A percentile compares a stretch with the other conserved stretches of the same genome.
Conservation (phyloP, 2,888 invertebrate species). For the Philereme transversata region DNA sequence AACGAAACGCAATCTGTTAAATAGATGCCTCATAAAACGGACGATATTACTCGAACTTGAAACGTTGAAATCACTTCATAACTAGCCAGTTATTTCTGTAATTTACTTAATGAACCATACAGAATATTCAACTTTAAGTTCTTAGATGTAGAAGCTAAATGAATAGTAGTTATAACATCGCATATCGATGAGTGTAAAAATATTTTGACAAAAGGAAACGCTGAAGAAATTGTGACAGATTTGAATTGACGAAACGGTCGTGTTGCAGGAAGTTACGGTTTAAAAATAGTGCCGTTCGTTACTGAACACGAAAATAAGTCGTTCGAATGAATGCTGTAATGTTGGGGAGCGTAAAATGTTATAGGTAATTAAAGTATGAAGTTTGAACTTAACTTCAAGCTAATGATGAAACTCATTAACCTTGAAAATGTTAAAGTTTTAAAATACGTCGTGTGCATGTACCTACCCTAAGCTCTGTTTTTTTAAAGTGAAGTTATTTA, state of each 20-base stretch:
- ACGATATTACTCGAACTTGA: slow-evolving; percentile 25
- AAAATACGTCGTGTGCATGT: too few relatives aligned
- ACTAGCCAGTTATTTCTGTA: slow-evolving; percentile 17
- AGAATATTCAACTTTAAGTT: slow-evolving; percentile 12
- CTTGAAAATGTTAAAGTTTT: slow-evolving; percentile 10
- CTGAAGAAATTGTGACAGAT: slow-evolving; percentile 49
- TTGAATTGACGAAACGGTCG: slow-evolving; percentile 53
- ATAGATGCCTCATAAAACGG: slow-evolving; percentile 26
- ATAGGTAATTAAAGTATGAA: slow-evolving; percentile 18
- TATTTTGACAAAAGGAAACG: slow-evolving; percentile 47
- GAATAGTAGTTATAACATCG: neutral
- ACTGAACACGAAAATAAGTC: slow-evolving; percentile 36
- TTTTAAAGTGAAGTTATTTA: too few relatives aligned
- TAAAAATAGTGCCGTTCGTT: slow-evolving; percentile 50
- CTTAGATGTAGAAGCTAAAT: slow-evolving; percentile 3
- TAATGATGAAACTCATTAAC: slow-evolving; percentile 9
- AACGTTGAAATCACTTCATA: slow-evolving; percentile 18
- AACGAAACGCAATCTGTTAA: slow-evolving; percentile 22
- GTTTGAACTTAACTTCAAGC: slow-evolving; percentile 8
- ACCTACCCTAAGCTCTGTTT: too few relatives aligned
- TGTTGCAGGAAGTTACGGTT: slow-evolving; percentile 58
- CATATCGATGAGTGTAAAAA: slow-evolving; percentile 27
- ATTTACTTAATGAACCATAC: slow-evolving; percentile 9
- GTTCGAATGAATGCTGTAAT: slow-evolving; percentile 40
- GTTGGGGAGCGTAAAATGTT: slow-evolving; percentile 24